Percentiles rank a stretch among this genome's conserved stretches.
phyloP scores from a whole-genome alignment of 2,797 vertebrate genomes.

The Netta rufina region DNA sequence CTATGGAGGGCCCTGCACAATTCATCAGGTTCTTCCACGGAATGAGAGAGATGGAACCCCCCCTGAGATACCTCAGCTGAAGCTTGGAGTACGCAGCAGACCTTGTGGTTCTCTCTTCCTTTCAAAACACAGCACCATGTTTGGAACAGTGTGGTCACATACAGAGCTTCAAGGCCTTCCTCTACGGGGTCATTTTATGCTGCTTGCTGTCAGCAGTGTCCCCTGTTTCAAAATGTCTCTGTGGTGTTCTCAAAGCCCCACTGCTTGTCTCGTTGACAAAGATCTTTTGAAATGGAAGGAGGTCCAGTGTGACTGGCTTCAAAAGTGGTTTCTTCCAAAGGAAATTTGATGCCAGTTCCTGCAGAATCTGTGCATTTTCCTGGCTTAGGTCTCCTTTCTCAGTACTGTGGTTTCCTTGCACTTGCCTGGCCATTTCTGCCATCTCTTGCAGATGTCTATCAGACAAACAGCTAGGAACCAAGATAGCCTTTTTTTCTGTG shows the following conservation, averaged over 20 bases:
- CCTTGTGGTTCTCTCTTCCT: neutral
- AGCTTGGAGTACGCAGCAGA: neutral
- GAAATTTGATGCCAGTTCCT: neutral
- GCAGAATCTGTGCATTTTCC: neutral
- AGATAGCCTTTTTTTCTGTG: neutral
- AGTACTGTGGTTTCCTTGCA: rapidly evolving
- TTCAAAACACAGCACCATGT: neutral
- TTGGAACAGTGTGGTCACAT: neutral
- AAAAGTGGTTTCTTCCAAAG: neutral
- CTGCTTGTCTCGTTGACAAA: neutral
- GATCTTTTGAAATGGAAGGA: neutral
- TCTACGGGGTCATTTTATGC: neutral
- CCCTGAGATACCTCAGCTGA: neutral
- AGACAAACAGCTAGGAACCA: neutral
- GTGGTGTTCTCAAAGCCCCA: neutral
- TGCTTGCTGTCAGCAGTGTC: rapidly evolving
- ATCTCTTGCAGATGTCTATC: neutral
- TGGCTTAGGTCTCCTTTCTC: neutral
- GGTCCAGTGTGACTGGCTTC: neutral
- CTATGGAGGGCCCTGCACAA: neutral
- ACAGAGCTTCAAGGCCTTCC: rapidly evolving
- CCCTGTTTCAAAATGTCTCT: neutral
- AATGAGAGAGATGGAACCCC: neutral
- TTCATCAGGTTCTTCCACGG: neutral
- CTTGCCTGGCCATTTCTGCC: neutral